Evolutionary conservation across 1,140 invertebrate genomes (phyloP), one percentile per base, ranked within the genome.

Genomic region (Latrodectus geometricus): DNA sequence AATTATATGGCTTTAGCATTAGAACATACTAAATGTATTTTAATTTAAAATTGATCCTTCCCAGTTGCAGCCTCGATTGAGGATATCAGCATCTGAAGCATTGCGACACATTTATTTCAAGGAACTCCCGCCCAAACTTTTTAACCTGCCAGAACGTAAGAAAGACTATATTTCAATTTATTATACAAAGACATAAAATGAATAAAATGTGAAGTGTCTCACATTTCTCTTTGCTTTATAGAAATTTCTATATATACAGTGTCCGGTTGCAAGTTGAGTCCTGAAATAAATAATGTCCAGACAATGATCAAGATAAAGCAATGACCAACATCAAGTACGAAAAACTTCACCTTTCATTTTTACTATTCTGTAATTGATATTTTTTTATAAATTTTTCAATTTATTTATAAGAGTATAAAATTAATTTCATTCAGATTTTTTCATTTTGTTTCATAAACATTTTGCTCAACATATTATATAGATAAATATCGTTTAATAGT

Each of bases 81-180:
- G 98, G 90, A 94, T 98, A 90, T 95, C 96, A 75, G 97, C 98
- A 65, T 94, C 95, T 76, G 93, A 95, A 86, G 98, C 98, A 52
- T 94, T 99, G 90, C 93, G 93, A 87, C 97, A 99, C 92, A 93
- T 94, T 89, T 99, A 98, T 92, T 99, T 99, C 92, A 92, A 93
- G 87, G 94, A 95, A 89, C 94, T 99, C 91, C 97, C 97, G 90
- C 94, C 93, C 90, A 95, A 96, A 92, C 93, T 99, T 86, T 95
- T 95, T 90, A 95, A 97, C 91, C 93, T 99, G 91, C 96, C 96
- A 89, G 95, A 96, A 91, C 95, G 96, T 97, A 91, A 94, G 94
- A 14, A 35, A 35, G 2, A 35, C 35, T 35, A 35, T 35, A 35
- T 35, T 35, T 35, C 35, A 35, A 35, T 35, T 35, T 35, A 35